Base-by-base conservation (phyloP, 1,140 invertebrate species). In the Bombus polaris region DNA sequence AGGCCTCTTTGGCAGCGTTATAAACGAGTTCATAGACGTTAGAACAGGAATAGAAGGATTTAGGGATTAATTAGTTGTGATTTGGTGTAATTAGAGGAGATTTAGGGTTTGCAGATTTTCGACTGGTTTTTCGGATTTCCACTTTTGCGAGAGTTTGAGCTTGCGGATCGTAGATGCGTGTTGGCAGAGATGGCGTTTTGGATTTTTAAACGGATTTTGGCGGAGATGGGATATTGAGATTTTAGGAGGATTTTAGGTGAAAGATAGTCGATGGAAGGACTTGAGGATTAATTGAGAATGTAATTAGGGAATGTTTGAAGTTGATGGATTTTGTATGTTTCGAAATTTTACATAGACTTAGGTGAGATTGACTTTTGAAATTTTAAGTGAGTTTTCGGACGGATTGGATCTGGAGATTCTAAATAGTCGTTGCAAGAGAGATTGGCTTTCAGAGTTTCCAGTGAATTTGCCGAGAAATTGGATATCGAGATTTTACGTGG, bases 41-140 rank as follows among this genome's bases (percentile, higher is more conserved):
- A 5, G 59, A n/a, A 62, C 28, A 13, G 28, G 0, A 10, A 13
- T 62, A 18, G 25, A 65, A 13, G n/a, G n/a, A 66, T 18, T 66
- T 35, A 13, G 3, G 9, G 3, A n/a, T 62, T 5, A 5, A n/a
- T 62, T 8, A 8, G 18, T 28, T 28, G 28, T 13, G 28, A 13
- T 3, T 62, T 3, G 1, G 1, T 8, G 47, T 53, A n/a, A 62
- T 62, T 22, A 12, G 8, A 12, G 1, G 4, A 62, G 28, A n/a
- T 62, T 62, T 53, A 53, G 18, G 18, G 47, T 53, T 53, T 0
- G 18, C 47, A 18, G 18, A 22, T 53, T 53, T 22, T 53, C 18
- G 0, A 22, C 12, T 1, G 59, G 59, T 12, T 10, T 13, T 2
- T n/a, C 0, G 10, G 1, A n/a, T n/a, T 62, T n/a, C 9, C 3